Conservation (phyloP, 2,888 invertebrate species). For the Eumerus sabulonum region DNA sequence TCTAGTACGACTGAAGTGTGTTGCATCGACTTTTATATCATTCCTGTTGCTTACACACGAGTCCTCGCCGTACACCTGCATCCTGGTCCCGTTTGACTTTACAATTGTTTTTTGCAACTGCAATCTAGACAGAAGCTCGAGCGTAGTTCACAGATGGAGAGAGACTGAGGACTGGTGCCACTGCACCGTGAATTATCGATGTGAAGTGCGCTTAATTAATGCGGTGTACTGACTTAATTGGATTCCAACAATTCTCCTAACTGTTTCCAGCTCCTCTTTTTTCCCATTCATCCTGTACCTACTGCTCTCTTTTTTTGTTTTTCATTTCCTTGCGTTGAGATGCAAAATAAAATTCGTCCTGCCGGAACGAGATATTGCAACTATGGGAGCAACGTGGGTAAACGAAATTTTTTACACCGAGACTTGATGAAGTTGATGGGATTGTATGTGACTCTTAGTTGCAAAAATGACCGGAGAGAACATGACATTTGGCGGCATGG, state of each 20-base stretch:
- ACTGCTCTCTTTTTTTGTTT: too few relatives aligned
- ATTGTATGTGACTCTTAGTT: slow-evolving; percentile 36
- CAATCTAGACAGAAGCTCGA: slow-evolving; percentile 33
- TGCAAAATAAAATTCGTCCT: neutral
- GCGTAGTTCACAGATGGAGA: too few relatives aligned
- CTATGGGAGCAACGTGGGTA: neutral
- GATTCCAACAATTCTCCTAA: slow-evolving; percentile 35
- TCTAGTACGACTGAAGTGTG: neutral
- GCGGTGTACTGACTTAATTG: slow-evolving; percentile 53
- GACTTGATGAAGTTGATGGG: too few relatives aligned
- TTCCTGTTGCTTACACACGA: too few relatives aligned
- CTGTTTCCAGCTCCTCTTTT: slow-evolving; percentile 1
- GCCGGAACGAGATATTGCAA: neutral
- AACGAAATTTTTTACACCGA: neutral
- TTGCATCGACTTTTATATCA: too few relatives aligned
- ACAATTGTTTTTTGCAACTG: slow-evolving; percentile 14
- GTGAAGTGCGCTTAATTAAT: slow-evolving; percentile 53
- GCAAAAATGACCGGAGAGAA: slow-evolving; percentile 27
- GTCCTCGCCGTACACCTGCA: too few relatives aligned
- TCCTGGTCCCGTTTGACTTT: too few relatives aligned
- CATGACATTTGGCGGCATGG: slow-evolving; percentile 16
- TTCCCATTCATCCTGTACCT: too few relatives aligned
- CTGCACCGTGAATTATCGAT: slow-evolving; percentile 42
- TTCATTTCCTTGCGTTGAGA: neutral
- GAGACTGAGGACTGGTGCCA: slow-evolving; percentile 26